Conservation (phyloP, 2,797 vertebrate genomes). For the Lemur catta region DNA sequence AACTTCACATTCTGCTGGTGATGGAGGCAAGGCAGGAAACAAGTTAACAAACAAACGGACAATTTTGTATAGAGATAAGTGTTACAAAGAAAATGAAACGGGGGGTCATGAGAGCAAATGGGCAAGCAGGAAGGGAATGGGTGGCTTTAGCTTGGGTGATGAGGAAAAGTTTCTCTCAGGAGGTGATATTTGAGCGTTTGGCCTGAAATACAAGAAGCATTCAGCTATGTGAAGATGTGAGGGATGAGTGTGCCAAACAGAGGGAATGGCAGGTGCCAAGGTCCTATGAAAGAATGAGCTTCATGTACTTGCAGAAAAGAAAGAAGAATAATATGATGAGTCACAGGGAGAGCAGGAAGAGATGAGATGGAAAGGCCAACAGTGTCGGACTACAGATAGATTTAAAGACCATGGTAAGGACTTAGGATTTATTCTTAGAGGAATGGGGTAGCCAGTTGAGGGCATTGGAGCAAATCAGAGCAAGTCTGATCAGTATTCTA, state of each 20-base stretch:
- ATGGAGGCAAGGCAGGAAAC: background rate
- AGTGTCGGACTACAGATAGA: accelerated
- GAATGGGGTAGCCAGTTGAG: background rate
- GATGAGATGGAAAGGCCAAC: accelerated
- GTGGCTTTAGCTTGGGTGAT: background rate
- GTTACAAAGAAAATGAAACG: background rate
- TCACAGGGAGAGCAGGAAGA: background rate
- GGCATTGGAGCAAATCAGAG: background rate
- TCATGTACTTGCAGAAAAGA: background rate
- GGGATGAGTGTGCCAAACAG: background rate
- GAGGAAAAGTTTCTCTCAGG: background rate
- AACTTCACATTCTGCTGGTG: background rate
- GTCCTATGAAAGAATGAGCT: background rate
- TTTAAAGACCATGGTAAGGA: background rate
- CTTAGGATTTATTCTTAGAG: background rate
- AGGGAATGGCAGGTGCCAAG: background rate
- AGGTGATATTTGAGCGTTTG: background rate
- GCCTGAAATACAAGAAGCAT: background rate
- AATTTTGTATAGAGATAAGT: background rate
- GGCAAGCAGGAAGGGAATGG: background rate
- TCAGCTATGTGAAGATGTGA: background rate
- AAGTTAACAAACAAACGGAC: background rate
- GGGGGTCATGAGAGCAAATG: background rate
- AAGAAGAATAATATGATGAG: background rate
- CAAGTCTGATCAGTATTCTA: background rate